Conservation (phyloP, 2,888 invertebrate species). For the Macrostomum cliftonense region DNA sequence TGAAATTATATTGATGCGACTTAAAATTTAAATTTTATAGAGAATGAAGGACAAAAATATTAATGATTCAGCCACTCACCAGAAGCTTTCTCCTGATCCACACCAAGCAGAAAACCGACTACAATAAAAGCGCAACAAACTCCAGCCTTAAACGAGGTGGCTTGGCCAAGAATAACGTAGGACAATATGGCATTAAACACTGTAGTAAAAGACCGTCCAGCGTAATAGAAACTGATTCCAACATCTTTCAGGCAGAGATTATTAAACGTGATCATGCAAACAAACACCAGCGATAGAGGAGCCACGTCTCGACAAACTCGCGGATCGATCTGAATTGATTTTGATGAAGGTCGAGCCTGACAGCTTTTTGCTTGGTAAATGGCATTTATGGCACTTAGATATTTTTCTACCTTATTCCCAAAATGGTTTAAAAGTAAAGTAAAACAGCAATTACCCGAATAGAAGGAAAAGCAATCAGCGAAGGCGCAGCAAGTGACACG, state of each 20-base stretch:
- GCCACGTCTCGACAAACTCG: constrained; percentile 48
- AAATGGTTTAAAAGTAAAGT: not conserved
- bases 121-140: constrained; percentile 70
- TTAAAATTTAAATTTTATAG: no score
- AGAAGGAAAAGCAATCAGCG: constrained; percentile 13
- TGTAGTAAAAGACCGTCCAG: constrained; percentile 83
- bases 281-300: constrained; percentile 76
- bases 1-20: no score
- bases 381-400: no score
- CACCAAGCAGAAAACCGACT: constrained; percentile 75
- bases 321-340: constrained; percentile 17
- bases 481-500: constrained; percentile 49
- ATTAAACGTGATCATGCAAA: constrained; percentile 88
- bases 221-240: constrained; percentile 89
- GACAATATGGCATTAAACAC: constrained; percentile 89
- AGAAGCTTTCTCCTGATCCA: constrained; percentile 74
- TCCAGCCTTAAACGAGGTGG: constrained; percentile 60
- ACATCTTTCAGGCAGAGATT: constrained; percentile 89
- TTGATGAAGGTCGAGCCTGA: no score
- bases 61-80: constrained; percentile 44
- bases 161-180: constrained; percentile 63
- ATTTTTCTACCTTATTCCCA: no score
- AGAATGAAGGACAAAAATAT: no score
- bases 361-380: no score
- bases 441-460: not conserved